Base-by-base conservation (phyloP, 2,888 invertebrate species). In the Acleris holmiana region DNA sequence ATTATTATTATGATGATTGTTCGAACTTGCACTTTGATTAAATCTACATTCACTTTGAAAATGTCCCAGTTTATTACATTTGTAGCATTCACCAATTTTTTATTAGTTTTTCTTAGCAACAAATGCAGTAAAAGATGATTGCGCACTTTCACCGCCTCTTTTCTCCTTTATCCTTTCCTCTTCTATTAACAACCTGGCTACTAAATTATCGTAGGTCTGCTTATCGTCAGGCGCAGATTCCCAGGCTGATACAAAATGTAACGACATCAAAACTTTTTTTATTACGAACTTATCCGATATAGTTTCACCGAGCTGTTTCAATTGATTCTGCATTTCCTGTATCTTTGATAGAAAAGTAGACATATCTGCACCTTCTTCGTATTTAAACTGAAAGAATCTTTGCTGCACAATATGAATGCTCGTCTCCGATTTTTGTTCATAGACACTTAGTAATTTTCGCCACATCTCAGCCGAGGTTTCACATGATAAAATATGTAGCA, bases 211-310 rank as follows among this genome's bases (percentile, higher is more conserved):
- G n/a, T n/a, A n/a, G n/a, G n/a, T n/a, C n/a, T n/a, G n/a, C n/a
- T n/a, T n/a, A n/a, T n/a, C n/a, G n/a, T n/a, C n/a, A n/a, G n/a
- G n/a, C n/a, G n/a, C n/a, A n/a, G n/a, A n/a, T n/a, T 2, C 74
- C 75, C 76, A 77, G 0, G 76, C 80, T 0, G 79, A 79, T 0
- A 79, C 62, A 63, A 83, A 84, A 71, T 83, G 78, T 23, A 80
- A 62, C 0, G 73, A 73, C 72, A 78, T 77, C 35, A 79, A 60
- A 29, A 72, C 61, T 21, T 2, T 21, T 21, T 21, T 21, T 21
- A 3, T 21, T 2, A 21, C 58, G 15, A 79, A 70, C 19, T 74
- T 77, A 4, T 78, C 71, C 0, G 73, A 70, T 0, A 77, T 67
- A 1, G 69, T 57, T 60, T 76, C 77, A 2, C 74, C 75, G 61